Base-by-base conservation (phyloP, 2,888 invertebrate genomes). In the Parelbella ahira region DNA sequence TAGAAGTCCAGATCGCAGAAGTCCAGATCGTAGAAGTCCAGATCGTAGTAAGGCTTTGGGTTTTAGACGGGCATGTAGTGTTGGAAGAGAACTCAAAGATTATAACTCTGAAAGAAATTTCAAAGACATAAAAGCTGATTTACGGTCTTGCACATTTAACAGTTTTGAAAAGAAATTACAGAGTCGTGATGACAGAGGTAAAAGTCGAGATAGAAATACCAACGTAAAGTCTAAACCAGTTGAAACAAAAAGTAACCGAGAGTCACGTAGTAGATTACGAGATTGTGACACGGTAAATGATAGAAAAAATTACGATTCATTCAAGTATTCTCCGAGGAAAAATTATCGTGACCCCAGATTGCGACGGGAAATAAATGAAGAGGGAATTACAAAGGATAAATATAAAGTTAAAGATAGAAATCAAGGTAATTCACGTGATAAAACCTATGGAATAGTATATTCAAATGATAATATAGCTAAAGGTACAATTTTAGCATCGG, bases 381-480 rank as follows among this genome's bases (percentile, higher is more conserved):
- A 59, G 34, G 24, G 10, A 3, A 28, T 10, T 10, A 21, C 30
- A n/a, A 64, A 53, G 44, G 49, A 54, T 27, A 60, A 52, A 37
- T 49, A 45, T 33, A 56, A 51, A 27, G 44, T 60, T 28, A 54
- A 50, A 34, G 46, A 50, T 38, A 46, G 43, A 32, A 56, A 36
- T 38, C 15, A 6, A 28, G 18, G 5, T 5, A 54, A 58, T 39
- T 49, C 54, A 2, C 48, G 49, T 23, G 39, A 37, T 27, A 64
- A 54, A 58, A 59, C 49, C 45, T 51, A 66, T 45, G 86, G 84
- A 6, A 81, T 84, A 30, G 68, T 79, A 3, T 86, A 84, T 62
- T 81, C 86, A 0, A 78, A 62, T 58, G 83, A 82, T 37, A 84
- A 79, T 47, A 81, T 84, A 45, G 75, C 78, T 2, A 81, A 70